phyloP scores from a whole-genome alignment of 2,113 vertebrate genomes.

The Cercopithecus mona region DNA sequence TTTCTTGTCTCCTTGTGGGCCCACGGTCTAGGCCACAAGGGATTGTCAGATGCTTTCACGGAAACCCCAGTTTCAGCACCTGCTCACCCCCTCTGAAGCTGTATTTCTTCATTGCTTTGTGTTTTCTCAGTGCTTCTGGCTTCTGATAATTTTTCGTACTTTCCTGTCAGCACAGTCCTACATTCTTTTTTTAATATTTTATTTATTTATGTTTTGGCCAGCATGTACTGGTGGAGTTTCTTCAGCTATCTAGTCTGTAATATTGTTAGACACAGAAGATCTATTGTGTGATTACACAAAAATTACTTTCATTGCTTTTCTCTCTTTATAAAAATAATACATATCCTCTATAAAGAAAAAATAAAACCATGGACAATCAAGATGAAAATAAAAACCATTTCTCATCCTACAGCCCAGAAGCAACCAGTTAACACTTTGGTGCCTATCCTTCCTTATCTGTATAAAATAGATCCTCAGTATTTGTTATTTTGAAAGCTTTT shows the following conservation, averaged over 20 bases:
- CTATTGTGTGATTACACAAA: background rate
- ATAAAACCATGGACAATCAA: background rate
- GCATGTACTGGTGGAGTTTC: background rate
- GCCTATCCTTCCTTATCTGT: background rate
- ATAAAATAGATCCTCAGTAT: background rate
- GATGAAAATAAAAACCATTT: background rate
- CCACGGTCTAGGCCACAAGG: background rate
- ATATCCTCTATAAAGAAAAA: background rate
- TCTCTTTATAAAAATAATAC: background rate
- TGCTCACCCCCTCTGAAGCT: background rate
- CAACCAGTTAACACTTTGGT: background rate
- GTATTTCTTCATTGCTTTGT: background rate
- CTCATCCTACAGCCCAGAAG: background rate
- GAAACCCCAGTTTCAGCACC: background rate
- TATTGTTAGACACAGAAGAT: background rate
- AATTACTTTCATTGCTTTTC: background rate
- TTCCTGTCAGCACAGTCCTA: background rate
- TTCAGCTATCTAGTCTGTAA: background rate
- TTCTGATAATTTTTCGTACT: background rate
- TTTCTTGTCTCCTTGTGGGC: background rate
- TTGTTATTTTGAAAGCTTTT: background rate
- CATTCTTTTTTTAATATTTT: background rate
- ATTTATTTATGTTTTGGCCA: background rate
- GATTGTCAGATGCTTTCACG: background rate
- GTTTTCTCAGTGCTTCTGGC: background rate